Evolutionary conservation across 2,888 invertebrate genomes (phyloP).

Genomic region (Aleiodes alternator): DNA sequence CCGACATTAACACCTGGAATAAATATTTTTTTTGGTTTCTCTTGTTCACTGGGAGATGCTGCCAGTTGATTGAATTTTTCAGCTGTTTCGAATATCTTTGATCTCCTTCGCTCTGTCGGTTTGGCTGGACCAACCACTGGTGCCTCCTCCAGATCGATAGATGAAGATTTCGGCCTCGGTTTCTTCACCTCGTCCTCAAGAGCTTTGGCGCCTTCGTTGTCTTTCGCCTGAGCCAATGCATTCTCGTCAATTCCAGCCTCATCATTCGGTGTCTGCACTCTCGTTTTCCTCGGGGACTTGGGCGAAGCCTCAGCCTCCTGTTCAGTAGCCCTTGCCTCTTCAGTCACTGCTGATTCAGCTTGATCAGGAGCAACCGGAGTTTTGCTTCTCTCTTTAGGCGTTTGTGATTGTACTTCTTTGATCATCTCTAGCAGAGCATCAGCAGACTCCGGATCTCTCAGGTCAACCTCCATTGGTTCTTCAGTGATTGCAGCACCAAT

Average conservation of each 20-base stretch:
- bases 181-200: slow-evolving; percentile 55
- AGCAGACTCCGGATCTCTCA: slow-evolving; percentile 63
- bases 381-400: slow-evolving; percentile 71
- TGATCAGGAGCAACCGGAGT: slow-evolving; percentile 65
- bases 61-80: slow-evolving; percentile 81
- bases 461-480: slow-evolving; percentile 69
- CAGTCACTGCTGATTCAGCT: slow-evolving; percentile 28
- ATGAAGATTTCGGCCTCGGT: slow-evolving; percentile 63
- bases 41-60: slow-evolving; percentile 63
- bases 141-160: slow-evolving; percentile 65
- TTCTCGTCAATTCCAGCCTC: too few relatives aligned
- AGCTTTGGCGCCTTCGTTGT: background rate
- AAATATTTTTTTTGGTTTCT: slow-evolving; percentile 87
- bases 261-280: too few relatives aligned
- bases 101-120: slow-evolving; percentile 80
- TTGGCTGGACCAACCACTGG: slow-evolving; percentile 69
- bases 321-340: slow-evolving; percentile 54
- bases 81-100: slow-evolving; percentile 83
- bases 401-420: slow-evolving; percentile 74
- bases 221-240: slow-evolving; percentile 53
- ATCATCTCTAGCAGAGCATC: slow-evolving; percentile 74
- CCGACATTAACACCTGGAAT: slow-evolving; percentile 90
- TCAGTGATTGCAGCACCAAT: slow-evolving; percentile 66
- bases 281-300: too few relatives aligned
- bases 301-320: slow-evolving; percentile 46